These are phyloP conservation scores for Chalcosyrphus nemorum DNA, from an alignment of 2,888 invertebrate genomes.

Conservation along the genomic window DNA sequence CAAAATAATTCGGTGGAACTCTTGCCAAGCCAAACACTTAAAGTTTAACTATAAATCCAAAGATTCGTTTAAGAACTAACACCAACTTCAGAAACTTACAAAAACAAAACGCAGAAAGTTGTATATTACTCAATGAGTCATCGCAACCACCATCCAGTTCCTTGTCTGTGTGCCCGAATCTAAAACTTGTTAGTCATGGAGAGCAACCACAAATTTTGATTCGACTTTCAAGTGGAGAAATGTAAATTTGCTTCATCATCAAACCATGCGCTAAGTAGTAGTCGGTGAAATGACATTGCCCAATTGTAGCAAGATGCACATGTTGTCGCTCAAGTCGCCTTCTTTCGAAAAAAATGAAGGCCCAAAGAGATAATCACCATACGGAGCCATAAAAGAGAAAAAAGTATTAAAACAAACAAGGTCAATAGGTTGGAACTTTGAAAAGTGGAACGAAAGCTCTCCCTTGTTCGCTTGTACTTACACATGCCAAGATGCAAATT, in stretches of 20 bases:
- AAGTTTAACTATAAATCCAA: conserved; percentile 19
- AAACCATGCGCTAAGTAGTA: conserved; percentile 1
- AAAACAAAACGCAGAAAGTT: conserved; percentile 60
- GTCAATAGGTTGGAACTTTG: conserved; percentile 62
- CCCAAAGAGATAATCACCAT: conserved; percentile 7
- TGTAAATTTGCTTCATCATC: conserved; percentile 46
- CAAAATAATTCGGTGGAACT: conserved; percentile 31
- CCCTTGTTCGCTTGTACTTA: conserved; percentile 21
- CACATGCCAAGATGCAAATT: conserved; percentile 58
- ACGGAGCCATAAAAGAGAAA: background rate
- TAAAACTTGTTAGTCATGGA: conserved; percentile 57
- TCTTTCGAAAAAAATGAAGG: background rate
- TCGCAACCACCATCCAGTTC: conserved; percentile 44
- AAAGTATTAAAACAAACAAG: conserved; percentile 39
- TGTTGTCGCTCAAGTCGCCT: background rate
- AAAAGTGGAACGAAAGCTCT: conserved; percentile 56
- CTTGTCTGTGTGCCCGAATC: conserved; percentile 17
- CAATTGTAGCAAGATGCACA: conserved; percentile 24
- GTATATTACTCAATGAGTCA: conserved; percentile 45
- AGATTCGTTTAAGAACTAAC: conserved; percentile 11
- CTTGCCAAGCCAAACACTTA: conserved; percentile 27
- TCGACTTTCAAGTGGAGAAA: conserved; percentile 49
- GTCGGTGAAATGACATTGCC: conserved; percentile 9
- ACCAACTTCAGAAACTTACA: conserved; percentile 19
- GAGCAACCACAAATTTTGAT: conserved; percentile 28